phyloP scores from a whole-genome alignment of 2,888 invertebrate genomes.

The Apamea sordens region DNA sequence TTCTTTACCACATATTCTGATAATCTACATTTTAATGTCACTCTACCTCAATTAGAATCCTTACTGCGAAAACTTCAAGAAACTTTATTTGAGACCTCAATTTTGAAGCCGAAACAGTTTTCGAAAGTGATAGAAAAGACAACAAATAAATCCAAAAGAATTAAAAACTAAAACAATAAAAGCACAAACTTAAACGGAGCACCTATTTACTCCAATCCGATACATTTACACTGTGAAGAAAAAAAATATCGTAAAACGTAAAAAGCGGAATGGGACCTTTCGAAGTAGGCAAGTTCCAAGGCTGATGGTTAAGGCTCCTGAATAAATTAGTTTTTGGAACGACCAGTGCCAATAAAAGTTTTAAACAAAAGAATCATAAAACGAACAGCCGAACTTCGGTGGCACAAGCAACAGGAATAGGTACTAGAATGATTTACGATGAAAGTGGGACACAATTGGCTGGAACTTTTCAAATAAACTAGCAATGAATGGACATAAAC shows the following conservation, averaged over 20 bases:
- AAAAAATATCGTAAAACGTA: slow-evolving; percentile 75
- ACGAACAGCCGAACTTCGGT: slow-evolving; percentile 85
- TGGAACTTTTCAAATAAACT: slow-evolving; percentile 87
- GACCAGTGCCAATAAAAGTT: slow-evolving; percentile 88
- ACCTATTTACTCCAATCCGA: slow-evolving; percentile 61
- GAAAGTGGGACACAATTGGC: slow-evolving; percentile 84
- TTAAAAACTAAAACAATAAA: slow-evolving; percentile 58
- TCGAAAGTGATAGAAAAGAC: slow-evolving; percentile 31
- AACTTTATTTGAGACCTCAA: neutral
- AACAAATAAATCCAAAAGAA: slow-evolving; percentile 39
- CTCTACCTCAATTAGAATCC: neutral
- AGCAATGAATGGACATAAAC: slow-evolving; percentile 84
- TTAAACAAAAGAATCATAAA: slow-evolving; percentile 90
- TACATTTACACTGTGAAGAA: slow-evolving; percentile 71
- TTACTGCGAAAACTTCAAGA: neutral
- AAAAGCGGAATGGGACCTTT: slow-evolving; percentile 81
- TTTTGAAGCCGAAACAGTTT: neutral
- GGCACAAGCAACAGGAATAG: slow-evolving; percentile 84
- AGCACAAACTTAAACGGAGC: slow-evolving; percentile 53
- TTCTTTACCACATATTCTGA: neutral
- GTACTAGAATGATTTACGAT: slow-evolving; percentile 87
- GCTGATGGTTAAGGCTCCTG: slow-evolving; percentile 83
- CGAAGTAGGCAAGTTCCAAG: slow-evolving; percentile 84
- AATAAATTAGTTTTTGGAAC: slow-evolving; percentile 90
- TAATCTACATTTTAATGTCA: neutral